A percentile compares a stretch with the other conserved stretches of the same genome.
These are phyloP conservation scores for Sesamia inferens DNA, from an alignment of 2,888 invertebrate genomes.

Conservation along the genomic window DNA sequence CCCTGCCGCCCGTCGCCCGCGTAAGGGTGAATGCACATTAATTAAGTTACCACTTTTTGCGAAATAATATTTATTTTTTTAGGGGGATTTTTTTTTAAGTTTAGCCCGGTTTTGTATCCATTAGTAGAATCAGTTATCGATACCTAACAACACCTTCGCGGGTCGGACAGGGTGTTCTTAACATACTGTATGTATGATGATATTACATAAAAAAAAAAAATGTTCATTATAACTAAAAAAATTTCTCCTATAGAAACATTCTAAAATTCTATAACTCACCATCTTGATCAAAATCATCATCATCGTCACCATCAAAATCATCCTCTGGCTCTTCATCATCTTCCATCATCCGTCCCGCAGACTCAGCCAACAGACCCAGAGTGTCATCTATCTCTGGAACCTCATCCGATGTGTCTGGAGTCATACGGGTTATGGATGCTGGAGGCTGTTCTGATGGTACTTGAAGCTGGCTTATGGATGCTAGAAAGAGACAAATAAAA, in stretches of 20 bases:
- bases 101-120: no score
- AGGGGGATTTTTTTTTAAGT: no score
- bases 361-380: slow-evolving; percentile 83
- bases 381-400: slow-evolving; percentile 77
- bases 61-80: no score
- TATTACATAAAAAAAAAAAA: no score
- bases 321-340: slow-evolving; percentile 80
- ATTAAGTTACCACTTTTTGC: no score
- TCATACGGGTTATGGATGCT: slow-evolving; percentile 26
- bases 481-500: slow-evolving; percentile 7
- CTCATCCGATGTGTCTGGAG: slow-evolving; percentile 65
- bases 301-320: slow-evolving; percentile 77
- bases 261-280: slow-evolving; percentile 56
- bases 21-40: no score
- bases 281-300: slow-evolving; percentile 74
- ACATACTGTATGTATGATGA: no score
- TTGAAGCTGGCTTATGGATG: slow-evolving; percentile 2
- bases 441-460: not conserved
- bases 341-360: slow-evolving; percentile 78
- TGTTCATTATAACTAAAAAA: not conserved
- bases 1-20: no score
- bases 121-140: no score
- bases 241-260: not conserved
- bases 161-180: no score
- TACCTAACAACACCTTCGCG: no score